Evolutionary conservation across 2,113 vertebrate genomes (phyloP), one percentile per base, ranked within the genome.

Genomic region (Thermophis baileyi): DNA sequence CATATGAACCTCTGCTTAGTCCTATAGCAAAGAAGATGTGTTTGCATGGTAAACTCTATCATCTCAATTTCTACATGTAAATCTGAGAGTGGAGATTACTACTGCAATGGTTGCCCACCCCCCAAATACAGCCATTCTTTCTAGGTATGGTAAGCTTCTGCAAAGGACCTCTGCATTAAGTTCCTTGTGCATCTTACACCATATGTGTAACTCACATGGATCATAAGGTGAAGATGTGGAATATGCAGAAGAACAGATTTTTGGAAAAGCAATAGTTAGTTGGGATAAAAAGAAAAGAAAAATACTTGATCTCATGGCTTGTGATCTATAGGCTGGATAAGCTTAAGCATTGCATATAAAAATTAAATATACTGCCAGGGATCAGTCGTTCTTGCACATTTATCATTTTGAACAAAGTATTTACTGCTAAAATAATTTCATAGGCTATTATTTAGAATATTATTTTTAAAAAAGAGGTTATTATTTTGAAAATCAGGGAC

Each of bases 401-500:
- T 89, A 86, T 47, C 25, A 51, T 81, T 81, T 9, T 74, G 50
- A 54, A 50, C 4, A 27, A n/a, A 69, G 18, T 49, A 49, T 89
- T 86, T 93, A 53, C 40, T 53, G 11, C 16, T 85, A 25, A 91
- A 91, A 94, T 94, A 4, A 0, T 87, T 12, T 18, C 35, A 30
- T 46, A 44, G 0, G 2, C 30, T 35, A 93, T 18, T 7, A 69
- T 14, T 74, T 90, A 93, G 87, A 95, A 88, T 49, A 94, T 1
- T 63, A n/a, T 22, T 54, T 54, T 27, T 87, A 25, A 18, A 14
- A 14, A 44, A n/a, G 30, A 87, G 55, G 90, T 44, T 22, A 1
- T 89, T 92, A 69, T 24, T 93, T n/a, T 3, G 74, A 91, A 85
- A 40, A 89, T 88, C 89, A 94, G 63, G 74, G 6, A 44, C 24